Conservation (phyloP, 2,888 invertebrate species). For the Eupithecia subumbrata region DNA sequence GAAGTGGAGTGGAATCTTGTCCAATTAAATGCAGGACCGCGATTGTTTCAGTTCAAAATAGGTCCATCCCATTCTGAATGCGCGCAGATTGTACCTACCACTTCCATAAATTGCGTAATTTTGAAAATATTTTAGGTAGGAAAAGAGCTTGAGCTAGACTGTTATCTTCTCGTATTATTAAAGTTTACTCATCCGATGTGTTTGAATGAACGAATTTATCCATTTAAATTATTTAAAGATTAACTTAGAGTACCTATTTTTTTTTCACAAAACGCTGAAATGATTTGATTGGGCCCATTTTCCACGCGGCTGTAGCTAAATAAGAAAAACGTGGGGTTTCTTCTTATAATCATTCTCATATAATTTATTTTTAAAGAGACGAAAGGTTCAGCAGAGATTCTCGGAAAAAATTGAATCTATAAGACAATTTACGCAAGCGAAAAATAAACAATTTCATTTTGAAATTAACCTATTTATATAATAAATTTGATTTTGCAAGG, state of each 20-base stretch:
- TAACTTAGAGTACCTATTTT: background rate
- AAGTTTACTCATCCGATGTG: too few species aligned
- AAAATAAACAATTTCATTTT: background rate
- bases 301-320: background rate
- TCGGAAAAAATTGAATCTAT: background rate
- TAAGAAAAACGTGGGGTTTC: background rate
- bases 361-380: background rate
- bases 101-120: background rate
- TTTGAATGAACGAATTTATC: too few species aligned
- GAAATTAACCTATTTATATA: background rate
- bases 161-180: too few species aligned
- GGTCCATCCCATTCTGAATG: background rate
- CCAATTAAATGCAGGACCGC: background rate
- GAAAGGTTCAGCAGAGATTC: background rate
- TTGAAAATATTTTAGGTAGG: too few species aligned
- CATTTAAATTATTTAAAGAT: background rate
- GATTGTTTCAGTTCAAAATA: background rate
- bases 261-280: conserved; percentile 8
- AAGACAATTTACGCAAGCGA: background rate
- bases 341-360: background rate
- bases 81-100: background rate
- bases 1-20: too few species aligned
- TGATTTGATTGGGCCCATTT: conserved; percentile 13
- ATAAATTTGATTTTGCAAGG: too few species aligned
- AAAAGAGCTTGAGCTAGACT: too few species aligned